These are phyloP conservation scores for Diplazon laetatorius DNA, from an alignment of 2,888 invertebrate species.

Conservation along the genomic window DNA sequence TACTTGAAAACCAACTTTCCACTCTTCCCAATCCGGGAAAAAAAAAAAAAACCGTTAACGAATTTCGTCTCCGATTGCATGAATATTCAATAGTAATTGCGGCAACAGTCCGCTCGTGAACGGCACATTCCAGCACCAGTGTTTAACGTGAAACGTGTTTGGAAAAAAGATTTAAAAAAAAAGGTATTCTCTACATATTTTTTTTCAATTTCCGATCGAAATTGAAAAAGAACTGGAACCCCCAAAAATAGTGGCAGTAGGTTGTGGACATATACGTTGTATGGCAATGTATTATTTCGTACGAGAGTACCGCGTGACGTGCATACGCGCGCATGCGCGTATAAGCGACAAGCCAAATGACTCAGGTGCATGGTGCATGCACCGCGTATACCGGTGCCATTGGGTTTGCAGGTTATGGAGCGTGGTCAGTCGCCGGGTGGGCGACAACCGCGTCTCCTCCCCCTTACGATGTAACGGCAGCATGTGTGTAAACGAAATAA, in stretches of 20 bases:
- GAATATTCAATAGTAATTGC: constrained; percentile 63
- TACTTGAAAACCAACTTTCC: constrained; percentile 24
- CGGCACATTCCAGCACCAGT: constrained; percentile 23
- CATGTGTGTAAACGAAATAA: constrained; percentile 50
- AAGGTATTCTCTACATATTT: constrained; percentile 6
- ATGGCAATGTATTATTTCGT: constrained; percentile 56
- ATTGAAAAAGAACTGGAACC: too few relatives aligned
- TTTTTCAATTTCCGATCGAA: constrained; percentile 4
- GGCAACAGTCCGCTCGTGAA: constrained; percentile 38
- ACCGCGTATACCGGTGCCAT: neutral
- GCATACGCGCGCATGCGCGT: neutral
- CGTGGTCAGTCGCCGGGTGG: constrained; percentile 34
- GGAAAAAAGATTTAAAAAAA: too few relatives aligned
- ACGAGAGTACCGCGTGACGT: constrained; percentile 43
- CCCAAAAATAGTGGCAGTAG: too few relatives aligned
- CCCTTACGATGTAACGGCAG: constrained; percentile 12
- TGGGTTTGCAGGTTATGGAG: neutral
- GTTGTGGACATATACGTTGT: too few relatives aligned
- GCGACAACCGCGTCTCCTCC: constrained; percentile 18
- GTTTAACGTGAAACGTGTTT: constrained; percentile 45
- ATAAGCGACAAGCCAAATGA: constrained; percentile 31
- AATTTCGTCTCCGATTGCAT: constrained; percentile 61
- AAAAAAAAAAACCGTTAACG: constrained; percentile 40
- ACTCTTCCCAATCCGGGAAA: neutral
- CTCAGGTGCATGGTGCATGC: constrained; percentile 34